Evolutionary conservation across 2,888 invertebrate species (phyloP), one percentile per base, ranked within the genome.

Genomic region (Halictus quadricinctus): DNA sequence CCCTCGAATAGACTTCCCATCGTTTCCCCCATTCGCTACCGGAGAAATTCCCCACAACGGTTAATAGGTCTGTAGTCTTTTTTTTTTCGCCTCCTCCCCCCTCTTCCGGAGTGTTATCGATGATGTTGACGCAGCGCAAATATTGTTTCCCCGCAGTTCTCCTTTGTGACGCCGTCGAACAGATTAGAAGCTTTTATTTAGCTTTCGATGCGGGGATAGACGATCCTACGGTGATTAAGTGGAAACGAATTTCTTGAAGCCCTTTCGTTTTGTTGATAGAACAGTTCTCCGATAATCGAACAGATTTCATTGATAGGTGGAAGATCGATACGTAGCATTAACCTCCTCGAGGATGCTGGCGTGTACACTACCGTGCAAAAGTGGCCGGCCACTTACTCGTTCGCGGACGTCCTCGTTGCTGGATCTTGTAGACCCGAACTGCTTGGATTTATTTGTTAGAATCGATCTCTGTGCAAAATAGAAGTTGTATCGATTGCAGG

Each of bases 1-100:
- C 78, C 60, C 75, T 75, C 80, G 72, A 80, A 75, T 54, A 78
- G 79, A 76, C 74, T 81, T 83, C 81, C 76, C 64, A 82, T 87
- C 69, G 78, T 41, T 79, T 79, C 75, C 72, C 78, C 74, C 76
- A 72, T 73, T 76, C 69, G 76, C 64, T 82, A 72, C 18, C 60
- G 80, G 74, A 69, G 81, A 81, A 76, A 78, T 50, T 48, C 73
- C 73, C 69, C 15, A 15, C 29, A 72, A 64, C 64, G 70, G 76
- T 80, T 81, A 73, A 76, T 36, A 66, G 58, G 25, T 64, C 69
- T 41, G 58, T 54, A 58, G 48, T 64, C 60, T 36, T 21, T 70
- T 50, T 50, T 66, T 54, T 36, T 36, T 36, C 29, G 29, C 29
- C 29, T 29, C 4, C 54, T 8, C 21, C 21, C 7, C 21, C 54